A percentile compares a stretch with the other conserved stretches of the same genome.
Conservation (phyloP, 1,140 invertebrate genomes). For the Lamellibrachia luymesi region DNA sequence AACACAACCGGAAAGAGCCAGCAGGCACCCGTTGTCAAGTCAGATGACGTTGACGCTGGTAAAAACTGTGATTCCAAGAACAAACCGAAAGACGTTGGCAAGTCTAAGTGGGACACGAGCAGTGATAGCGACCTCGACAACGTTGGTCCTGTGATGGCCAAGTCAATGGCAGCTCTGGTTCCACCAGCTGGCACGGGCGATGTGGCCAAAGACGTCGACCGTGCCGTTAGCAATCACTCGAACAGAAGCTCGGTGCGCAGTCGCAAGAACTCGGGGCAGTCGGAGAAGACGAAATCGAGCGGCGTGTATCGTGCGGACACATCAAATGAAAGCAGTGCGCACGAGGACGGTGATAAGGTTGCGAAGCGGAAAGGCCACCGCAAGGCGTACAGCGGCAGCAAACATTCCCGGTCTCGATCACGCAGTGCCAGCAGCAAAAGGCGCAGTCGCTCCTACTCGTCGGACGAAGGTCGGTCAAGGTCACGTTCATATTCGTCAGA, state of each 20-base stretch:
- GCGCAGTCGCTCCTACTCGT: conserved; percentile 6
- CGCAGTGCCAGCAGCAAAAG: not conserved
- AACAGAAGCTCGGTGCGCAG: not conserved
- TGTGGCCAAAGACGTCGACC: not conserved
- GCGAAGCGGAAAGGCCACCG: not conserved
- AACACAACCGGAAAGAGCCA: not conserved
- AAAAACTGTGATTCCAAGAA: not conserved
- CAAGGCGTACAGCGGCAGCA: conserved; percentile 11
- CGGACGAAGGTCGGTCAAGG: not conserved
- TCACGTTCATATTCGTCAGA: conserved; percentile 16
- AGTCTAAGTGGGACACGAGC: conserved; percentile 29
- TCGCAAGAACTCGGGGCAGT: not conserved
- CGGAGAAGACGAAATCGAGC: not conserved
- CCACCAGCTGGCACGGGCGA: not conserved
- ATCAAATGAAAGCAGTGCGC: not conserved
- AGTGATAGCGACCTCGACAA: conserved; percentile 26
- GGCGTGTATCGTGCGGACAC: not conserved
- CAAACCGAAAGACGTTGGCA: not conserved
- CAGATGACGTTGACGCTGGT: not conserved
- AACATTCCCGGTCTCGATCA: not conserved
- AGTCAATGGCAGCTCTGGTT: not conserved
- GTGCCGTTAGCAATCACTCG: not conserved
- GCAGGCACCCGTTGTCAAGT: not conserved
- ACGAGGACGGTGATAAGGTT: not conserved
- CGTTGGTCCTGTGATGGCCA: not conserved